Evolutionary conservation across 2,113 vertebrate species (phyloP).

Genomic region (Leuciscus idus): DNA sequence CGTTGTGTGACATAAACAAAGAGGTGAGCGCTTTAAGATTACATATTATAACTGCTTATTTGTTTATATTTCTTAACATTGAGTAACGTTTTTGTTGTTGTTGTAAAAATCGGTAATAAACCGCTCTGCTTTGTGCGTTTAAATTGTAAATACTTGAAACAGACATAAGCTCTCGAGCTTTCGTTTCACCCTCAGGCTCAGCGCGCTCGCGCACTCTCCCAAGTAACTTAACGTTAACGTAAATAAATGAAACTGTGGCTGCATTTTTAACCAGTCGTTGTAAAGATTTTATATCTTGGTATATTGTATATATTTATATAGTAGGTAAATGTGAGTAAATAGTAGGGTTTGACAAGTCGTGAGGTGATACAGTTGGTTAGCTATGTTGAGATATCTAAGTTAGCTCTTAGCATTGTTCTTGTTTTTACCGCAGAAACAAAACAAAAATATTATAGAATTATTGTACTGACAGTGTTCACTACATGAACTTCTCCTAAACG

Average conservation of each 20-base stretch:
- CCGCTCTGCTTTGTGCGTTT: background rate
- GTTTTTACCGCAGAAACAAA: background rate
- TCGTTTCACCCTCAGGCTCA: background rate
- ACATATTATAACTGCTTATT: background rate
- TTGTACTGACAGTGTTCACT: background rate
- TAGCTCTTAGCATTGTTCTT: constrained; percentile 6
- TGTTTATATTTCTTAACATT: background rate
- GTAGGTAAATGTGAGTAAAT: background rate
- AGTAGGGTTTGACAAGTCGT: background rate
- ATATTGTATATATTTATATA: background rate
- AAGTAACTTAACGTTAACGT: background rate
- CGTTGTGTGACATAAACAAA: constrained; percentile 27
- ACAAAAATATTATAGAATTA: background rate
- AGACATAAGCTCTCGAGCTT: background rate
- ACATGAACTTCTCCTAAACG: background rate
- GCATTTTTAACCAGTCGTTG: background rate
- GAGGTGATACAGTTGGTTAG: background rate
- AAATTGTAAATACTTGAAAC: background rate
- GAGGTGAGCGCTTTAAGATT: background rate
- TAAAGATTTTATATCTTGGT: background rate
- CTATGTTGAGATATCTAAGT: background rate
- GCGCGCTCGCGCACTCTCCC: background rate
- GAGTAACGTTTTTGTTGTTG: background rate
- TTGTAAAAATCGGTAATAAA: background rate
- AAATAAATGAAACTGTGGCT: background rate